Base-by-base conservation (phyloP, 2,797 vertebrate genomes). In the Poecilia picta region DNA sequence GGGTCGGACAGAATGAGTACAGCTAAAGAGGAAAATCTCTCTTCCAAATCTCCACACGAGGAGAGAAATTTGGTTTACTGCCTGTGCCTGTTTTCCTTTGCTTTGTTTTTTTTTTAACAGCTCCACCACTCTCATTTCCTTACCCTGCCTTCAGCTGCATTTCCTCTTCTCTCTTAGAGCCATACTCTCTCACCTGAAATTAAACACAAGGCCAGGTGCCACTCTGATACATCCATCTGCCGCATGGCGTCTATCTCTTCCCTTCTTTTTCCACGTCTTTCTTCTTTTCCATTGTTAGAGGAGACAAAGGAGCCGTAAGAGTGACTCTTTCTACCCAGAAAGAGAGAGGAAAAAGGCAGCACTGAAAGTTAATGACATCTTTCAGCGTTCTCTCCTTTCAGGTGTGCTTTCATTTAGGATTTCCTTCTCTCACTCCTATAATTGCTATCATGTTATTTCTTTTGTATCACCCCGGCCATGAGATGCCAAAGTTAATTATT, bases 201-300 rank as follows among this genome's bases (percentile, higher is more conserved):
- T 89, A 95, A 95, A 95, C 94, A 94, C 88, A 87, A 88, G 88
- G 85, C 94, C 95, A 95, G 94, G 95, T 95, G 95, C 93, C 90
- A 85, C 94, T 92, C 89, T 51, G 66, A 88, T 89, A 89, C 86
- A 80, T 86, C 94, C 95, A 96, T 96, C 95, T 96, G 95, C 88
- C 94, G 83, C 82, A 83, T 77, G 85, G 86, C 82, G 84, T 83
- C 74, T 55, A 71, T 82, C 76, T 74, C 76, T 76, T 76, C 85
- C 75, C 76, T 49, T 81, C 70, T 59, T 66, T 75, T 72, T 39
- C 39, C 66, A 68, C 84, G 78, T 80, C 68, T 74, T 76, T 81
- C 51, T 78, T 76, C 68, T 53, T 72, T 68, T 39, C 77, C 77
- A 86, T 90, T 93, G 87, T 91, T 73, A 75, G 68, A 70, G 33